Conservation (phyloP, 2,888 invertebrate species). For the Agrotis clavis region DNA sequence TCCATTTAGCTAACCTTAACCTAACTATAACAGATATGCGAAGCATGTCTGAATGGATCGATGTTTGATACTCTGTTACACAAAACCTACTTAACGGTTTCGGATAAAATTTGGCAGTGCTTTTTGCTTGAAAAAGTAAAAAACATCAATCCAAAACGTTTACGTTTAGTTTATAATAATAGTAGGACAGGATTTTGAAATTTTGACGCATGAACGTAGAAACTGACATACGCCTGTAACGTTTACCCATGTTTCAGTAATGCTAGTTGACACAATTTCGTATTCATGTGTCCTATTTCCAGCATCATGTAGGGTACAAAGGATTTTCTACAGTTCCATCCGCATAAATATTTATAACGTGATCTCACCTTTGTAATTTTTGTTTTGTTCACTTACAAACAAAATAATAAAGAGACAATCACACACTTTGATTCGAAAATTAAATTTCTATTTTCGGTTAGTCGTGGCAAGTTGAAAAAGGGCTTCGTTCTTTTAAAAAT, state of each 20-base stretch:
- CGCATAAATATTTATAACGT: conserved; percentile 57
- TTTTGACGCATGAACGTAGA: not conserved
- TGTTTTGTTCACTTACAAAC: conserved; percentile 25
- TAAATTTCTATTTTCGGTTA: conserved; percentile 10
- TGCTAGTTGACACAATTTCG: conserved; percentile 44
- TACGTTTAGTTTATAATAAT: too few relatives aligned
- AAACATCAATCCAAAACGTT: too few relatives aligned
- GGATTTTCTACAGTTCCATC: conserved; percentile 29
- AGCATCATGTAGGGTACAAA: conserved; percentile 38
- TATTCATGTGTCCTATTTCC: conserved; percentile 45
- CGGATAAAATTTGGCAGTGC: too few relatives aligned
- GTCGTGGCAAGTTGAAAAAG: too few relatives aligned
- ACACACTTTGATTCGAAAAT: conserved; percentile 29
- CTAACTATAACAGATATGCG: too few relatives aligned
- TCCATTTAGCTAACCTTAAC: too few relatives aligned
- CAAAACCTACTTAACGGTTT: too few relatives aligned
- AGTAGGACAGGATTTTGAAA: too few relatives aligned
- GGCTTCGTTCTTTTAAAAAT: not conserved
- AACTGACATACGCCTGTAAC: conserved; percentile 3
- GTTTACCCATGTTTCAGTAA: conserved; percentile 25
- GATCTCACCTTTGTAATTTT: conserved; percentile 39
- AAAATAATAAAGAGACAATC: conserved; percentile 6
- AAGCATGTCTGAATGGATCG: too few relatives aligned
- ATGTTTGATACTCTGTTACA: too few relatives aligned
- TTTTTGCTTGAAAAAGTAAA: too few relatives aligned